Base-by-base conservation (phyloP, 1,140 invertebrate genomes). In the Leptonema lineaticorne region DNA sequence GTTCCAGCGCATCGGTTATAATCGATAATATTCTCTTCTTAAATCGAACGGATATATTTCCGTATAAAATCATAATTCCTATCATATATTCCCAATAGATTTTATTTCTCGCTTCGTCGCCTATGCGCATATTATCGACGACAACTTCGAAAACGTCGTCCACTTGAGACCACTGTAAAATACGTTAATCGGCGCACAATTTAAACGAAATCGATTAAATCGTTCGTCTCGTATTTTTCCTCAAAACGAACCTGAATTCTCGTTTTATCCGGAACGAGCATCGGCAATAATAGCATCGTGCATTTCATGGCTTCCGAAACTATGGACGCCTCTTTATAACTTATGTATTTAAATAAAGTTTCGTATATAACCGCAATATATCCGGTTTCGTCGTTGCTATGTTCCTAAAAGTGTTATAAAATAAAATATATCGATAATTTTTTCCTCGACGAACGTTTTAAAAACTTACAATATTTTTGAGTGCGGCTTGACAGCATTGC, bases 291-390 rank as follows among this genome's bases (percentile, higher is more conserved):
- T 14, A 65, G 24, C 16, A 68, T 48, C 45, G 68, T 28, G 29
- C 68, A 69, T 41, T 64, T 56, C 28, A 73, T 59, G 4, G 59
- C 28, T 45, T 29, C 59, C 8, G 45, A 46, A 6, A 69, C 9
- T 27, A 73, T 64, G 4, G 26, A n/a, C 7, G 27, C 20, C 22
- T 68, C 62, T 29, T 41, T 57, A 62, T 64, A 68, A 59, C 22
- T 63, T 9, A 73, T 33, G 37, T 69, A 57, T 45, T 69, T 67
- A 26, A 45, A 26, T 11, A 73, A 16, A 0, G 68, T 33, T 9
- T 73, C 68, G 50, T 73, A 73, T 28, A 73, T 63, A 6, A 69
- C 71, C 8, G 50, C 57, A 59, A 67, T 68, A 27, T 73, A 73
- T 2, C 71, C 71, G 5, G 63, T 69, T 16, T 41, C 18, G 53